Evolutionary conservation across 1,140 invertebrate species (phyloP).

Genomic region (Caenorhabditis elegans): DNA sequence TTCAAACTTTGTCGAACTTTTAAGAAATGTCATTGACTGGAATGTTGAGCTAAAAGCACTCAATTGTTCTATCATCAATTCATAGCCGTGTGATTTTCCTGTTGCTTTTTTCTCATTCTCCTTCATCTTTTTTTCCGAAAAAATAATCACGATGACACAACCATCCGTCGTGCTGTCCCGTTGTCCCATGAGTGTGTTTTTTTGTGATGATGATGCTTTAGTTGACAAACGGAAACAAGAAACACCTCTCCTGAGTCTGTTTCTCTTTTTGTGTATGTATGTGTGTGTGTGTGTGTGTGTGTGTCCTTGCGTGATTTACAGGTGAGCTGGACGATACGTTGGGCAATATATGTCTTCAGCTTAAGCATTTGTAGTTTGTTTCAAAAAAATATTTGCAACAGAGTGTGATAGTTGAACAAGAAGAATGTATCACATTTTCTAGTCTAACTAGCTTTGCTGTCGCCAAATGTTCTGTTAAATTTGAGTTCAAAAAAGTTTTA

Average conservation of each 20-base stretch:
- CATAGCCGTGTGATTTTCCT: background rate
- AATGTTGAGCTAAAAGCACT: background rate
- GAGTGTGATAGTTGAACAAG: too few species aligned
- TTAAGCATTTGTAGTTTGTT: too few species aligned
- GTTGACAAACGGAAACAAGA: background rate
- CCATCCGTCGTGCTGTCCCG: background rate
- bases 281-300: background rate
- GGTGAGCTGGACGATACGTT: too few species aligned
- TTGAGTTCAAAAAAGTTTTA: too few species aligned
- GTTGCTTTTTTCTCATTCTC: too few species aligned
- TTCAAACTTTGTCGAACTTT: too few species aligned
- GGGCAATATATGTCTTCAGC: too few species aligned
- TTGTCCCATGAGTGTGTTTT: background rate
- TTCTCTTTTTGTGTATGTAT: background rate
- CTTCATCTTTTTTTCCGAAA: background rate
- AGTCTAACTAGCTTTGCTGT: too few species aligned
- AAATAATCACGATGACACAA: background rate
- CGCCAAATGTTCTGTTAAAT: too few species aligned
- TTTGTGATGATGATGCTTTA: slow-evolving; percentile 11
- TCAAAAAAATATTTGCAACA: too few species aligned
- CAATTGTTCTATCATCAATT: background rate
- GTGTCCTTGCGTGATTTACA: background rate
- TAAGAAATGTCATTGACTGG: too few species aligned
- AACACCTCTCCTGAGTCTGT: background rate
- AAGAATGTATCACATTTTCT: too few species aligned